phyloP scores from a whole-genome alignment of 2,113 vertebrate species.

The Silurus glanis region DNA sequence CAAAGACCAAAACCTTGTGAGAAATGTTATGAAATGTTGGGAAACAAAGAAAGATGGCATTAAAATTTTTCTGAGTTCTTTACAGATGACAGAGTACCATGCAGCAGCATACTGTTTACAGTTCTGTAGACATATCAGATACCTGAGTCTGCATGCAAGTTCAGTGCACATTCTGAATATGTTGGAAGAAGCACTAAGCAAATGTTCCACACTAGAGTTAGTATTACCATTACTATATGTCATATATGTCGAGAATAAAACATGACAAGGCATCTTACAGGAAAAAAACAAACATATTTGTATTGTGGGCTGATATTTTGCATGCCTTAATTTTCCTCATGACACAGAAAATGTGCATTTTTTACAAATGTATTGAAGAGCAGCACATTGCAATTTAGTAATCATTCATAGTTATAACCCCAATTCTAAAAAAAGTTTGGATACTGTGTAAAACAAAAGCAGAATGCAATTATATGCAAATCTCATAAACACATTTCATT shows the following conservation, averaged over 20 bases:
- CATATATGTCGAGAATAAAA: neutral
- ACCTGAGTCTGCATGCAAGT: neutral
- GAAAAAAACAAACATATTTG: neutral
- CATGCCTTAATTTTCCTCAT: too few species aligned
- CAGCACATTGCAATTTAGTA: too few species aligned
- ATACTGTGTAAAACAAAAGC: too few species aligned
- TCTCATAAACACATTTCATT: too few species aligned
- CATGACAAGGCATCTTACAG: neutral
- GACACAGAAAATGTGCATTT: too few species aligned
- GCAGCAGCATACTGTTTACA: slow-evolving; percentile 29
- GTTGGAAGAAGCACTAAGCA: slow-evolving; percentile 12
- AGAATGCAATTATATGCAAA: too few species aligned
- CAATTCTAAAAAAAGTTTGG: too few species aligned
- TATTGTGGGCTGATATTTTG: too few species aligned
- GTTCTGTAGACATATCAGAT: slow-evolving; percentile 13
- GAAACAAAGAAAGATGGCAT: neutral
- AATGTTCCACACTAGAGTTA: slow-evolving; percentile 20
- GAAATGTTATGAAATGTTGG: slow-evolving; percentile 16
- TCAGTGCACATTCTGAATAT: slow-evolving; percentile 28
- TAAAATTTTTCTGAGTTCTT: neutral
- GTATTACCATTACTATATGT: neutral
- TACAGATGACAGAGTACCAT: slow-evolving; percentile 14
- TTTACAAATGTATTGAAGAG: too few species aligned
- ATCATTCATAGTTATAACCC: too few species aligned
- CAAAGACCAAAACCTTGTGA: neutral